Evolutionary conservation across 2,888 invertebrate species (phyloP), one percentile per base, ranked within the genome.

Genomic region (Ophion ellenae): DNA sequence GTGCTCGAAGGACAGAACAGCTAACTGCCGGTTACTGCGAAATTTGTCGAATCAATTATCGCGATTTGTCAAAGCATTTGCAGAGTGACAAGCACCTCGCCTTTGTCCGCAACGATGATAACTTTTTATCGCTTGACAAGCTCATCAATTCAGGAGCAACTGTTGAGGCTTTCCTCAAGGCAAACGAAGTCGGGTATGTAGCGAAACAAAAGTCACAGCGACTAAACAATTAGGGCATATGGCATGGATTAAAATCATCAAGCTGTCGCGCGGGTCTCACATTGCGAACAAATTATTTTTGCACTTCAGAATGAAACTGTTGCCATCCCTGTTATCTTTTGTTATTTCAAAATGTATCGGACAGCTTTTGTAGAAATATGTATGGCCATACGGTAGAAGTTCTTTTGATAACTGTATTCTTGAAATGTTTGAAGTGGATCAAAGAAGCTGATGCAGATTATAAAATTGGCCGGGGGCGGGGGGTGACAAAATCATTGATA

Each of bases 11-110:
- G 89, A 91, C 93, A 73, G 93, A 93, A 92, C 93, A 94, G 87
- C 87, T 93, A 86, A 92, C 92, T 77, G 91, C 94, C 66, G 97
- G 97, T 24, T 97, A 97, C 92, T 97, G 97, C 94, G 97, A 97
- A 94, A 96, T 97, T 93, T 97, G 97, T 94, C 97, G 96, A 92
- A 94, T 96, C 73, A 97, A 97, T 90, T 97, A 97, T 93, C 95
- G 95, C 84, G 96, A 96, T 91, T 95, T 97, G 17, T 95, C 96
- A 20, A 95, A 96, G 87, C 97, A 97, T 91, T 94, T 97, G 28
- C 96, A 96, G 88, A 97, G 97, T 47, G 96, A 97, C 89, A 96
- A 96, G 90, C 97, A 97, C 94, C 94, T 96, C 80, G 96, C 96
- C 87, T 97, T 97, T 93, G 96, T 97, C 53, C 96, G 96, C 80